phyloP scores from a whole-genome alignment of 2,888 invertebrate genomes.

The Stenchaetothrips biformis region DNA sequence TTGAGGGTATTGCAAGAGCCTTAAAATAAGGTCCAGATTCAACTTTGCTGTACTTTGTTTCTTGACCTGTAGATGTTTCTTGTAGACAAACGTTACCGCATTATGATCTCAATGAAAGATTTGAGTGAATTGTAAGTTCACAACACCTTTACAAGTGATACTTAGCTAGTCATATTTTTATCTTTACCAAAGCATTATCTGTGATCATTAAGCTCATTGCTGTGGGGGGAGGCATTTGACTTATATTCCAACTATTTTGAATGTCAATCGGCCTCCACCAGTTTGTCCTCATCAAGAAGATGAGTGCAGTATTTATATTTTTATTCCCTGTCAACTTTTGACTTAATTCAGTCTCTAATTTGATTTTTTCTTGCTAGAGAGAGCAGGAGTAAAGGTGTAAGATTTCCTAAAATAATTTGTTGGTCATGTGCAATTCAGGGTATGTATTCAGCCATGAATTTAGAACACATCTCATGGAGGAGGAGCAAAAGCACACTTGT shows the following conservation, averaged over 20 bases:
- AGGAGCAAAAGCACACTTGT: neutral
- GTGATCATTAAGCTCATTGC: neutral
- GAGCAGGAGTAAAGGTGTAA: neutral
- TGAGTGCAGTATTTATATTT: neutral
- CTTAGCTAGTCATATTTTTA: neutral
- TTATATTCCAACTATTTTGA: neutral
- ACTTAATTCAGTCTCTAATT: neutral
- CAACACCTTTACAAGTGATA: neutral
- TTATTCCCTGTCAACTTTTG: neutral
- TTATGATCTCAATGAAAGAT: neutral
- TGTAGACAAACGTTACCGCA: neutral
- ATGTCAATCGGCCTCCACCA: neutral
- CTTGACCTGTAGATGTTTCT: neutral
- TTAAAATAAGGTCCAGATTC: no score
- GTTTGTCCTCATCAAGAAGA: neutral
- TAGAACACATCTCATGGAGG: neutral
- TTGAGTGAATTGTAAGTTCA: neutral
- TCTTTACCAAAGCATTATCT: neutral
- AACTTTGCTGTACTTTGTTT: neutral
- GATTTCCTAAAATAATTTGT: neutral
- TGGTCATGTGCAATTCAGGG: neutral
- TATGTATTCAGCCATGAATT: neutral
- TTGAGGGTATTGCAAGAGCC: no score
- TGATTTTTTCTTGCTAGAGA: neutral
- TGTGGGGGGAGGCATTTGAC: neutral